Base-by-base conservation (phyloP, 2,888 invertebrate species). In the Eulithis testata region DNA sequence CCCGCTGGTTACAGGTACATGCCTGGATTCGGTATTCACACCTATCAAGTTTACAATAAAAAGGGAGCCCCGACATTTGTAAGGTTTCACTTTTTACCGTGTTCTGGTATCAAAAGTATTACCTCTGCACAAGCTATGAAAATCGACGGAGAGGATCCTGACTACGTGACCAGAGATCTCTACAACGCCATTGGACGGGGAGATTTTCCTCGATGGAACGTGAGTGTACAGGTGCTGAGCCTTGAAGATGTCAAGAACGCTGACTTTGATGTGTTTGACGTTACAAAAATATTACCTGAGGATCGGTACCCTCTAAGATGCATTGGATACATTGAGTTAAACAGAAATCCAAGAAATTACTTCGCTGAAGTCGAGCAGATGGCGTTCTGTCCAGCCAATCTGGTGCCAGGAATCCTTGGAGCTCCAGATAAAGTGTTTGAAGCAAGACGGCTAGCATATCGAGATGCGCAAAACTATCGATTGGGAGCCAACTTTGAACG, bases 1-100 rank as follows among this genome's bases (percentile, higher is more conserved):
- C 98, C 98, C 0, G 96, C 98, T 82, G 98, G 98, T 7, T 96
- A 95, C 85, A 94, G 98, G 27, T 95, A 96, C 83, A 98, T 98
- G 98, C 97, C 98, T 77, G 98, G 98, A 31, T 98, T 97, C 77
- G 97, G 97, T 4, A 97, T 97, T 0, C 98, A 98, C 83, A 97
- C 98, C 0, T 98, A 96, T 85, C 97, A 98, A 86, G 87, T 98
- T 68, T 94, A 97, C 11, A 98, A 98, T 85, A 93, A 90, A 7
- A 86, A 95, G 6, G 95, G 95, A 0, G 94, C 96, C 56, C 88
- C 94, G 4, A 90, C 95, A 66, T 98, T 96, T 80, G 96, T 97
- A 73, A 98, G 98, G 93, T 98, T 98, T 90, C 98, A 98, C 83
- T 96, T 95, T 80, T 96, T 96, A 94, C 97, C 97, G 11, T 95